Evolutionary conservation across 2,113 vertebrate species (phyloP), one percentile per base, ranked within the genome.

Genomic region (Serinus canaria): DNA sequence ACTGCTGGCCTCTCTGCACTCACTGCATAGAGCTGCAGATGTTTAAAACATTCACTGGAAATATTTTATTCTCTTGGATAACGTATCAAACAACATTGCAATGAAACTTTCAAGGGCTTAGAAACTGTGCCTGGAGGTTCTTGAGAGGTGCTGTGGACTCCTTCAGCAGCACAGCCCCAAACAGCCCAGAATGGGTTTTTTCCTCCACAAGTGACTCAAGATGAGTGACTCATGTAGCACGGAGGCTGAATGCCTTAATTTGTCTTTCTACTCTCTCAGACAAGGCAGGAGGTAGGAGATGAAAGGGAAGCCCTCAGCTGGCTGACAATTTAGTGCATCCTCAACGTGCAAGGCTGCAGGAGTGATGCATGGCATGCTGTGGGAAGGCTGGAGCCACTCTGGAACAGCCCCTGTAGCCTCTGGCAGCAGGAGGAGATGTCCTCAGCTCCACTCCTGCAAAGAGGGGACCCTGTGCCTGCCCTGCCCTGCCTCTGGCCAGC

Each of bases 1-100:
- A 44, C 89, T 84, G 73, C 13, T 80, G 90, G 93, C 68, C 85
- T 68, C 89, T 67, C 85, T 44, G 75, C 41, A 13, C 55, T n/a
- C 50, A 62, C 50, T 83, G 90, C 55, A 89, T 90, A 88, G 85
- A 39, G 73, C 88, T 56, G 64, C 80, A 72, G 90, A 92, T 96
- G 90, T 94, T 97, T 96, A 93, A 96, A 97, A 96, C 83, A 95
- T 96, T 83, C 72, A 94, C 56, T 58, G 80, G 90, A 93, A 94
- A 96, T 96, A 86, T 94, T 96, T 96, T 92, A 96, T 96, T 96
- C 94, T 84, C 73, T 96, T 96, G 95, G 94, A 96, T 94, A 96
- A 76, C 31, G 2, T 93, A 97, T 93, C 96, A 97, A 96, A 94
- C 90, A 94, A 94, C 86, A 64, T 5, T 27, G 92, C 52, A 74